phyloP scores from a whole-genome alignment of 2,888 invertebrate genomes.

The Gibbula magus region DNA sequence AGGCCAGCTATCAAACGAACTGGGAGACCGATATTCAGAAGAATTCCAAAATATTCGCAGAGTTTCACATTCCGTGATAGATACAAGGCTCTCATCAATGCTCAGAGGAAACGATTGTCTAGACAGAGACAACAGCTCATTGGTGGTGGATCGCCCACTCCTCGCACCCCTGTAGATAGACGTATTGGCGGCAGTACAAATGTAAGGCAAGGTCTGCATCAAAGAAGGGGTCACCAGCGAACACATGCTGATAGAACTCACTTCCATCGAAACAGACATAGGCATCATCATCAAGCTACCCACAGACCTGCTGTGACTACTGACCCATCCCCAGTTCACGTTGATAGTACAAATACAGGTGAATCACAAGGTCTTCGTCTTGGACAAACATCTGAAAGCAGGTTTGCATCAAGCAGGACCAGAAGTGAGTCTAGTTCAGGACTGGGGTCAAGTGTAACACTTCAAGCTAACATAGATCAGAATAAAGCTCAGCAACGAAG shows the following conservation, averaged over 20 bases:
- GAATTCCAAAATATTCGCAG: conserved; percentile 34
- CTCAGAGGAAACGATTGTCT: not conserved
- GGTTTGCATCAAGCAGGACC: not conserved
- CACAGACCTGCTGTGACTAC: not conserved
- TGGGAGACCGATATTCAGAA: not conserved
- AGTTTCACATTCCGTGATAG: conserved; percentile 36
- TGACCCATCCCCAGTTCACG: not conserved
- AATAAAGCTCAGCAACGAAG: not conserved
- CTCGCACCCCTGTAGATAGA: not conserved
- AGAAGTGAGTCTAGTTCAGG: not conserved
- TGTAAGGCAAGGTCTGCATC: not conserved
- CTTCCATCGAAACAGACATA: not conserved
- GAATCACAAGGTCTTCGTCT: not conserved
- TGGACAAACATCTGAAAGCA: not conserved
- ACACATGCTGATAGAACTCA: not conserved
- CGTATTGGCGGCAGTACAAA: not conserved
- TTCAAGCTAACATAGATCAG: not conserved
- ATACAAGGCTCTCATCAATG: conserved; percentile 20
- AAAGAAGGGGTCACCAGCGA: not conserved
- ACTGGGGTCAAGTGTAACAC: not conserved
- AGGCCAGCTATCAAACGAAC: not conserved
- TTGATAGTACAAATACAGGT: not conserved
- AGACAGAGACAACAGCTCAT: not conserved
- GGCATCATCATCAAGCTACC: not conserved
- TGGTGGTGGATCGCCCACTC: not conserved